Percentiles rank a stretch among this genome's conserved stretches.
These are phyloP conservation scores for Blennius ocellaris DNA, from an alignment of 2,113 vertebrate species.

Conservation along the genomic window DNA sequence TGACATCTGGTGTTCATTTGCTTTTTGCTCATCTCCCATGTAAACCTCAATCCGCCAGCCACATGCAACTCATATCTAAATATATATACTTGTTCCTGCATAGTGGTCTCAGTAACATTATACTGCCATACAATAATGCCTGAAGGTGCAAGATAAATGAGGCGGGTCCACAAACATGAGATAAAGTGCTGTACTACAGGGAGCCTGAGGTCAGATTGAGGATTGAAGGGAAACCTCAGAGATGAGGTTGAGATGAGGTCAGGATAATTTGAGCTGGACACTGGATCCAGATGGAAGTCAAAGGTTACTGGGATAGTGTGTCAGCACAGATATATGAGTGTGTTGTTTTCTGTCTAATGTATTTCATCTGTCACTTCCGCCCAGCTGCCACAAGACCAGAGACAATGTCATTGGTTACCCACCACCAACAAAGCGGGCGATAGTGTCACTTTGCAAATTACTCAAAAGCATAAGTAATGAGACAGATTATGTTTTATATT, in stretches of 20 bases:
- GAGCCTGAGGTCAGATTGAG: slow-evolving; percentile 18
- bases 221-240: background rate
- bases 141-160: slow-evolving; percentile 49
- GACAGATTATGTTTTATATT: background rate
- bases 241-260: slow-evolving; percentile 49
- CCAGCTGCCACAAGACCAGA: no score
- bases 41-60: slow-evolving; percentile 20
- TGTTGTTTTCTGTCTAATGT: slow-evolving; percentile 14
- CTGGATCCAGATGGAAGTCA: slow-evolving; percentile 59
- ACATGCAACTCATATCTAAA: background rate
- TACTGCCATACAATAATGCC: slow-evolving; percentile 46
- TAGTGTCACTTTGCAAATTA: background rate
- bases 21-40: slow-evolving; percentile 34
- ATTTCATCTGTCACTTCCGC: slow-evolving; percentile 1
- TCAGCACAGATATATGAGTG: slow-evolving; percentile 5
- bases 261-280: slow-evolving; percentile 35
- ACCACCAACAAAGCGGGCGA: no score
- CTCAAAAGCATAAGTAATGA: background rate
- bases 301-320: slow-evolving; percentile 61
- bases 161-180: slow-evolving; percentile 46
- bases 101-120: slow-evolving; percentile 40
- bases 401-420: no score
- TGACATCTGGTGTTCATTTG: slow-evolving; percentile 63
- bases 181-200: slow-evolving; percentile 15
- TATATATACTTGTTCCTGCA: slow-evolving; percentile 12